Conservation (phyloP, 2,888 invertebrate species). For the Noctua fimbriata region DNA sequence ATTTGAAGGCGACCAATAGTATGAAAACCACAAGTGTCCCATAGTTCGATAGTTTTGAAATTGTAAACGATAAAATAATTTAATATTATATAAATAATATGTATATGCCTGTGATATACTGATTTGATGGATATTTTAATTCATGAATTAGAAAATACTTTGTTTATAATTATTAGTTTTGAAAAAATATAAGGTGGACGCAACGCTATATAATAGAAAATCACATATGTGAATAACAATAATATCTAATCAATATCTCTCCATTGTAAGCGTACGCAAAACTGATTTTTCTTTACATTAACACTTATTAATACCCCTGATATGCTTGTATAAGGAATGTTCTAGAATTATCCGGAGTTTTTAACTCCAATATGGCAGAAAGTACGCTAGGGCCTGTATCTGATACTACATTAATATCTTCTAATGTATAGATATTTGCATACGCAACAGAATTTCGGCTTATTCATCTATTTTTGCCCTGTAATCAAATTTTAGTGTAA, state of each 20-base stretch:
- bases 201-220: slow-evolving; percentile 17
- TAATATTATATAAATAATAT: slow-evolving; percentile 62
- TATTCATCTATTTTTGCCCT: slow-evolving; percentile 52
- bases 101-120: slow-evolving; percentile 77
- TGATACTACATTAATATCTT: slow-evolving; percentile 9
- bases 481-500: slow-evolving; percentile 52
- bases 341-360: slow-evolving; percentile 44
- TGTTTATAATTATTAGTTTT: slow-evolving; percentile 54
- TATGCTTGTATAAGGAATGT: slow-evolving; percentile 37
- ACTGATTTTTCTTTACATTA: slow-evolving; percentile 8
- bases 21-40: slow-evolving; percentile 53
- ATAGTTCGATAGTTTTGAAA: slow-evolving; percentile 46
- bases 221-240: slow-evolving; percentile 31
- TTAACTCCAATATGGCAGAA: slow-evolving; percentile 24
- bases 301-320: slow-evolving; percentile 22
- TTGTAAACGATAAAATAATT: slow-evolving; percentile 61
- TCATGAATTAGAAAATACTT: slow-evolving; percentile 62
- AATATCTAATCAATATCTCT: slow-evolving; percentile 15
- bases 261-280: slow-evolving; percentile 15
- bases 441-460: slow-evolving; percentile 61
- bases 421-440: slow-evolving; percentile 27
- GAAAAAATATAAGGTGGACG: slow-evolving; percentile 31
- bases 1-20: slow-evolving; percentile 5
- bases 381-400: slow-evolving; percentile 34
- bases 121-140: slow-evolving; percentile 68